Conservation (phyloP, 2,797 vertebrate genomes). For the Aeoliscus strigatus region DNA sequence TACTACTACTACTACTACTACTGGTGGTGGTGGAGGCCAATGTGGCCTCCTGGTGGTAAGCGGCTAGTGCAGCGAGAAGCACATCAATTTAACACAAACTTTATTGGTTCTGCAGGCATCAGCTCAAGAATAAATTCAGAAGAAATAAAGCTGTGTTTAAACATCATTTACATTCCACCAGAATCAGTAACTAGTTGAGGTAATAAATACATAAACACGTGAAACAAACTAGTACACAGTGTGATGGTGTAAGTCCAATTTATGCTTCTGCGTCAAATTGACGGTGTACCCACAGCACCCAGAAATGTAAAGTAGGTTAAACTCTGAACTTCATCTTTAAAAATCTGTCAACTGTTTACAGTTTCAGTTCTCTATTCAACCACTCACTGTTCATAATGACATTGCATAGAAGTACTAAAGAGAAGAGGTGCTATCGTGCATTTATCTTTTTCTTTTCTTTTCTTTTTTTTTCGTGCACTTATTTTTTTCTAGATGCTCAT, state of each 20-base stretch:
- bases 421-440: no score
- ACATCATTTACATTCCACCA: constrained; percentile 2
- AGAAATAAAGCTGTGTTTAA: not conserved
- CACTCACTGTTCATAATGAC: no score
- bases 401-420: constrained; percentile 32
- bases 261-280: no score
- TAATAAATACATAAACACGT: constrained; percentile 2
- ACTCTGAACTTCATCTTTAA: no score
- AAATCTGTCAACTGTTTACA: no score
- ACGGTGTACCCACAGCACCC: no score
- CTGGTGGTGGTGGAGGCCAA: not conserved
- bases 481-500: constrained; percentile 34
- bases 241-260: not conserved
- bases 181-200: not conserved
- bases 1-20: no score
- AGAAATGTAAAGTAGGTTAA: no score
- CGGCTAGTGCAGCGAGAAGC: not conserved
- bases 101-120: constrained; percentile 9
- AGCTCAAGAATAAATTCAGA: constrained; percentile 6
- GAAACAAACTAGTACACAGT: constrained; percentile 7
- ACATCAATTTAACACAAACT: not conserved
- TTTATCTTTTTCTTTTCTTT: no score
- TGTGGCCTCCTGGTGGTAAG: constrained; percentile 12
- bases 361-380: constrained; percentile 10
- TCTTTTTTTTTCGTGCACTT: no score